Evolutionary conservation across 2,113 vertebrate genomes (phyloP), one percentile per base, ranked within the genome.

Genomic region (Odobenus rosmarus): DNA sequence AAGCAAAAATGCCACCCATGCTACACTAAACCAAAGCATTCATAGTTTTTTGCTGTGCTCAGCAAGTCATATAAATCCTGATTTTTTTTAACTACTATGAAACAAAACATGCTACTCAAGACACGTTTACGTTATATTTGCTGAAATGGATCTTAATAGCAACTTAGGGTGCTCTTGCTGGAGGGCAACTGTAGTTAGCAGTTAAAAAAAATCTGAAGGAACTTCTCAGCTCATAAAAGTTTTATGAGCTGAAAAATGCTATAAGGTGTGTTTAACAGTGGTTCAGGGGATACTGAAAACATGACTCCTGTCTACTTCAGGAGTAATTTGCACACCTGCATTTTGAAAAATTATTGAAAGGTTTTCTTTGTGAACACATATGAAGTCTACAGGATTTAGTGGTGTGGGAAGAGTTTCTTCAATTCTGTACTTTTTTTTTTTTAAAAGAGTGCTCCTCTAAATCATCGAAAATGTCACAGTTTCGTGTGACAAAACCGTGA

Each of bases 281-380:
- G 96, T 93, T 97, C 94, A 95, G 72, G 92, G 97, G 94, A 97
- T 98, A 97, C 98, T 98, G 96, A 98, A 98, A 98, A 97, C 92
- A 97, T 86, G 95, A 98, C 81, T 98, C 88, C 93, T 97, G 96
- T 98, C 98, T 98, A n/a, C 98, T 98, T 98, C 96, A 97, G 95
- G 93, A 98, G 93, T 99, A 98, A 98, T 98, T 99, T 98, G 98
- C 98, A 98, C 98, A 99, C 98, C 98, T 99, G 99, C 86, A n/a
- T 97, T 95, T 98, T 98, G 95, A 97, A 98, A 98, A 98, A 98
- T 39, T 94, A 53, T 98, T 98, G 98, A 96, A 99, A 98, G 98
- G 93, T 98, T 98, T 98, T 92, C 88, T 98, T 97, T 97, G 96
- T 98, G 96, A 98, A 85, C 59, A 5, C 92, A 24, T 91, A 92